A percentile compares a stretch with the other conserved stretches of the same genome.
These are phyloP conservation scores for Tetragonula carbonaria DNA, from an alignment of 2,888 invertebrate genomes.

Conservation along the genomic window DNA sequence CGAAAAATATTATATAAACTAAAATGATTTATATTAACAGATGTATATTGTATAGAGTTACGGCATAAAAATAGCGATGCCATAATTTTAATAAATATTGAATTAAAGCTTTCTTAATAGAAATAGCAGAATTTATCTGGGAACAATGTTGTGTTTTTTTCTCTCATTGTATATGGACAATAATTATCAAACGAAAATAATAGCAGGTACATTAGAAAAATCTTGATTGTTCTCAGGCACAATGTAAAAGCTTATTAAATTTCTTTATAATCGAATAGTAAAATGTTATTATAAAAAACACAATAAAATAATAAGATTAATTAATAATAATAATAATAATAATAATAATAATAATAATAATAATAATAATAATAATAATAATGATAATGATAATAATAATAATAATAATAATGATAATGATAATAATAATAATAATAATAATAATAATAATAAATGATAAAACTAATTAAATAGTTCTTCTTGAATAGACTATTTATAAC, in stretches of 20 bases:
- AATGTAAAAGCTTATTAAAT: background rate
- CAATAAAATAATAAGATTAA: too few relatives aligned
- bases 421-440: too few relatives aligned
- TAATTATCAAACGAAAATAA: background rate
- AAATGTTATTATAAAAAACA: background rate
- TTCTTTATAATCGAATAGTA: background rate
- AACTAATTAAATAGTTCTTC: constrained; percentile 24
- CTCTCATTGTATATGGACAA: background rate
- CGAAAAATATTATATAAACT: constrained; percentile 18
- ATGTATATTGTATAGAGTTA: background rate
- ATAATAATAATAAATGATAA: background rate
- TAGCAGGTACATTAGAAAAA: background rate
- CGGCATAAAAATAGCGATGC: background rate
- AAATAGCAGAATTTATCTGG: background rate
- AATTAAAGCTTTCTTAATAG: background rate
- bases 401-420: too few relatives aligned
- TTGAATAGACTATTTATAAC: background rate
- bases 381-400: too few relatives aligned
- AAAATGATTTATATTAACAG: background rate
- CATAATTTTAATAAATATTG: background rate
- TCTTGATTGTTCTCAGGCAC: background rate
- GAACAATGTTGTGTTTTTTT: background rate
- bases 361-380: too few relatives aligned
- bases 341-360: too few relatives aligned
- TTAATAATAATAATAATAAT: too few relatives aligned